Evolutionary conservation across 2,888 invertebrate species (phyloP).

Genomic region (Leucophenga montana): DNA sequence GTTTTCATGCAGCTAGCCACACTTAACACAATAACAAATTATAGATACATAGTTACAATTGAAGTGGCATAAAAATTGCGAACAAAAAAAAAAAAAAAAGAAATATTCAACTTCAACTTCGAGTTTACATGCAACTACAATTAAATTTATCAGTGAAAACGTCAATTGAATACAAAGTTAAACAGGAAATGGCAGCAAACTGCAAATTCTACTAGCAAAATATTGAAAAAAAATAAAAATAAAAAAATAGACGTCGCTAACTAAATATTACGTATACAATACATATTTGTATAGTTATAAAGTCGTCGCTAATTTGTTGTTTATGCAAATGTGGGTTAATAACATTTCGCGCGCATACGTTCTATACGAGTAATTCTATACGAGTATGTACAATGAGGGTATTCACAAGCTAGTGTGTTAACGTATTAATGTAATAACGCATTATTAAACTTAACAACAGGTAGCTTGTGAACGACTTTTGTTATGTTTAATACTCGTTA

Average conservation of each 20-base stretch:
- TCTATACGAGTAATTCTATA: too few relatives aligned
- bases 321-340: conserved; percentile 64
- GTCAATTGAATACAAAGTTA: conserved; percentile 35
- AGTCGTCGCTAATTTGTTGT: conserved; percentile 28
- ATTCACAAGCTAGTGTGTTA: too few relatives aligned
- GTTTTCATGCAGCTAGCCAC: background rate
- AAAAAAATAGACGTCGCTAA: conserved; percentile 15
- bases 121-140: conserved; percentile 45
- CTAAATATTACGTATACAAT: conserved; percentile 35
- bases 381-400: too few relatives aligned
- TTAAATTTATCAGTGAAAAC: conserved; percentile 21
- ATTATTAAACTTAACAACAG: too few relatives aligned
- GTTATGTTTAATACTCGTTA: too few relatives aligned
- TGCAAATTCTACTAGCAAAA: conserved; percentile 29
- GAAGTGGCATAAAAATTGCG: too few relatives aligned
- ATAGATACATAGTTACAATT: too few relatives aligned
- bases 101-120: conserved; percentile 53
- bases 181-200: conserved; percentile 53
- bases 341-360: conserved; percentile 58
- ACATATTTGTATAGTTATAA: too few relatives aligned
- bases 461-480: too few relatives aligned
- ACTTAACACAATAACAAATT: conserved; percentile 8
- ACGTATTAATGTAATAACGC: too few relatives aligned
- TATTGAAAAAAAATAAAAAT: conserved; percentile 8
- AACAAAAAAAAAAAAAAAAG: conserved; percentile 41